These are phyloP conservation scores for Siderastrea siderea DNA, from an alignment of 92 coral and sea anemone genomes.

Conservation along the genomic window DNA sequence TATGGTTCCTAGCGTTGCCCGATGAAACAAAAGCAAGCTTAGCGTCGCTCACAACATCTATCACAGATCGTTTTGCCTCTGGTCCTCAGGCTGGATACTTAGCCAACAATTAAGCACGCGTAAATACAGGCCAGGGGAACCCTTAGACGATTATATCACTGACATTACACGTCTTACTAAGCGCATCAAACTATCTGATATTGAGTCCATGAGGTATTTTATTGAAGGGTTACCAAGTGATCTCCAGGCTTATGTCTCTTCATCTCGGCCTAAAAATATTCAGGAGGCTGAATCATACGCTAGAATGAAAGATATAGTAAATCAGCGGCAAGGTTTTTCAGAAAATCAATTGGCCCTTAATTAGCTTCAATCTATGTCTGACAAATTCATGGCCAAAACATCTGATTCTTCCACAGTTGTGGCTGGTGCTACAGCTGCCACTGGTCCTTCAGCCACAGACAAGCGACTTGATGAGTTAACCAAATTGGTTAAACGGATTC, in stretches of 20 bases:
- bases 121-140: neutral
- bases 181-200: neutral
- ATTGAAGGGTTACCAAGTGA: neutral
- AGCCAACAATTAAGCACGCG: neutral
- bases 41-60: neutral
- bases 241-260: neutral
- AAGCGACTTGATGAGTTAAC: neutral
- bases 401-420: neutral
- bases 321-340: neutral
- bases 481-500: neutral
- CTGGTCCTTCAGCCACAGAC: neutral
- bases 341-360: neutral
- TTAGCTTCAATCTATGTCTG: too few relatives aligned
- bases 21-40: neutral
- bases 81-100: neutral
- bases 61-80: neutral
- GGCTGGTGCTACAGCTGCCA: neutral
- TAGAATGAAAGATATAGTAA: neutral
- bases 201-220: neutral
- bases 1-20: neutral
- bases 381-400: too few relatives aligned
- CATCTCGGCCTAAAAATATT: neutral
- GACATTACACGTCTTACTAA: conserved; percentile 2
- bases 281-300: conserved; percentile 2
- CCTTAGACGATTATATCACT: neutral